Conservation (phyloP, 1,140 invertebrate genomes). For the Hylaeus volcanicus region DNA sequence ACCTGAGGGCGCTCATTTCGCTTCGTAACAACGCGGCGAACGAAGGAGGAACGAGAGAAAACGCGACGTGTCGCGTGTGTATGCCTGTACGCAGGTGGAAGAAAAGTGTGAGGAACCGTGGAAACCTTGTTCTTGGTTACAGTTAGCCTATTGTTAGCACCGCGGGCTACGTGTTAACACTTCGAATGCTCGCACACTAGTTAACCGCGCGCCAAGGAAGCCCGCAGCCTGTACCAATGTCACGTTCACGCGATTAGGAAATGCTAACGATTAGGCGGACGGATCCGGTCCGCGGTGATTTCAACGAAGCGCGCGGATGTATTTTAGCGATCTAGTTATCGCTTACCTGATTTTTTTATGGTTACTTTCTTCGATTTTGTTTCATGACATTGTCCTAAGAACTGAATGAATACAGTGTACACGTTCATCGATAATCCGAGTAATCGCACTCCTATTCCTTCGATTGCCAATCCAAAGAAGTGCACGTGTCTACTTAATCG, state of each 20-base stretch:
- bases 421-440: no score
- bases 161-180: conserved; percentile 61
- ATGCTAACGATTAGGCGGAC: conserved; percentile 33
- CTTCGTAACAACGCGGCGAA: neutral
- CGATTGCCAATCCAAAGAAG: no score
- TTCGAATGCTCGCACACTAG: conserved; percentile 43
- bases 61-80: conserved; percentile 45
- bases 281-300: neutral
- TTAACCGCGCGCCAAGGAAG: conserved; percentile 43
- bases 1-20: neutral
- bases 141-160: conserved; percentile 67
- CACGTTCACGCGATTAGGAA: conserved; percentile 43
- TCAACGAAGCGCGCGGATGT: neutral
- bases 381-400: no score
- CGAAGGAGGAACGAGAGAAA: conserved; percentile 40
- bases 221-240: conserved; percentile 15
- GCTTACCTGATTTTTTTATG: no score
- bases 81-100: conserved; percentile 24
- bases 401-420: no score
- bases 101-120: conserved; percentile 57
- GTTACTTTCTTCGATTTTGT: no score
- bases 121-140: conserved; percentile 65
- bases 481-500: neutral
- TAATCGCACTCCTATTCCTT: no score
- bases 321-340: no score